Evolutionary conservation across 2,113 vertebrate genomes (phyloP), one percentile per base, ranked within the genome.

Genomic region (Phalacrocorax aristotelis): DNA sequence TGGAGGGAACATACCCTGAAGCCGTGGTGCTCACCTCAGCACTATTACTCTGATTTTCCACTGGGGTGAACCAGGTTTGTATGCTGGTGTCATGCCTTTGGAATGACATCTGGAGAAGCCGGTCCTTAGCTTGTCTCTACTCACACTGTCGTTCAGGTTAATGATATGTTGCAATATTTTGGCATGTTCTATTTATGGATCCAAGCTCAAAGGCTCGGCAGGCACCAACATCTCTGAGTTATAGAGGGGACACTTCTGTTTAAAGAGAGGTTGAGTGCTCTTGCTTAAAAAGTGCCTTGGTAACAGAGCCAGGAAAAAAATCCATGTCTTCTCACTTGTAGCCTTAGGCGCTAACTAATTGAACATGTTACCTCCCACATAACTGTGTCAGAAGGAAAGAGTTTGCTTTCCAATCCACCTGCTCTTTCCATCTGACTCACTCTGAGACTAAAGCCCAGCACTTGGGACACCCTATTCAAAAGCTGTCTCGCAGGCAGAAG

Each of bases 61-160:
- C 55, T 58, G 48, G 20, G 29, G 10, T 88, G 44, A 83, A 64
- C 11, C 9, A 64, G 54, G 79, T 49, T 81, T 80, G 49, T 36
- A 6, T 44, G 80, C 40, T 81, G 46, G 21, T 89, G 74, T 95
- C 87, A 94, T 25, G 40, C 14, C 32, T 84, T 72, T 91, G 84
- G 84, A 95, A 96, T 77, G 81, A 84, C 60, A 84, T 52, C 84
- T 40, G 58, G 81, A 89, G 81, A 78, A 94, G 87, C 92, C 11
- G 3, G 87, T 94, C 76, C 76, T 57, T 32, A 76, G 62, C 48
- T 86, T 62, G 79, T 85, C 54, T 76, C 83, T n/a, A 57, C 57
- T 75, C 55, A 44, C 7, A 5, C 34, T 44, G 36, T 57, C 1
- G 0, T 52, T 94, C 54, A 34, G 60, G 68, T 83, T 94, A 94